Base-by-base conservation (phyloP, 2,888 invertebrate genomes). In the Mamestra brassicae region DNA sequence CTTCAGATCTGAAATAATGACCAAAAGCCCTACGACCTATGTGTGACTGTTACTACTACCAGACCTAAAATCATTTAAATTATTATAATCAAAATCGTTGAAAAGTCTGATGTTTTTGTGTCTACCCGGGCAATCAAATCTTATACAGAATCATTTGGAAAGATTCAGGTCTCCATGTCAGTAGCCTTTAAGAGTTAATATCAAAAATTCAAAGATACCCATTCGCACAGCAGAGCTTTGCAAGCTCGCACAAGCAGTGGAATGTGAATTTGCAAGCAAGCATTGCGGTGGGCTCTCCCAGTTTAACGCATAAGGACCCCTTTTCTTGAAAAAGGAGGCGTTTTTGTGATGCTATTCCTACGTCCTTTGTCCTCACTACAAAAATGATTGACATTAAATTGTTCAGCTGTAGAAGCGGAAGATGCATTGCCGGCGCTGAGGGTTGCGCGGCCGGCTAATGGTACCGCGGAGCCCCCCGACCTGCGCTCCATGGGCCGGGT, bases 401-500 rank as follows among this genome's bases (percentile, higher is more conserved):
- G 6, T 52, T 42, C 42, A 78, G 58, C 88, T 93, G 94, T 89
- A 79, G 86, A 80, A 71, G 92, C 93, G 78, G 94, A 94, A 83
- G 93, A 94, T 34, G 77, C 87, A 57, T 85, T 86, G 52, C 81
- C 88, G 54, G 72, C 88, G 76, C 86, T 86, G 64, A 88, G 78
- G 71, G 85, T 88, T 61, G 68, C 69, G 36, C 94, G 93, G 67
- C 90, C 90, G 34, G 88, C 91, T 50, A 96, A 96, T 83, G 91
- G 89, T 55, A 93, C 94, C 8, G 92, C 87, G 52, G 94, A 94
- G 69, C 89, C 92, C 13, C 93, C 95, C 15, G 96, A 95, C 88
- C 92, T 92, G 38, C 92, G 95, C 55, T 96, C 93, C 47, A 87
- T 93, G 60, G 95, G 95, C 76, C 93, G 95, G 52, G 96, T 97